Conservation (phyloP, 35 echinoderm and acorn worm species). For the Diadema setosum region DNA sequence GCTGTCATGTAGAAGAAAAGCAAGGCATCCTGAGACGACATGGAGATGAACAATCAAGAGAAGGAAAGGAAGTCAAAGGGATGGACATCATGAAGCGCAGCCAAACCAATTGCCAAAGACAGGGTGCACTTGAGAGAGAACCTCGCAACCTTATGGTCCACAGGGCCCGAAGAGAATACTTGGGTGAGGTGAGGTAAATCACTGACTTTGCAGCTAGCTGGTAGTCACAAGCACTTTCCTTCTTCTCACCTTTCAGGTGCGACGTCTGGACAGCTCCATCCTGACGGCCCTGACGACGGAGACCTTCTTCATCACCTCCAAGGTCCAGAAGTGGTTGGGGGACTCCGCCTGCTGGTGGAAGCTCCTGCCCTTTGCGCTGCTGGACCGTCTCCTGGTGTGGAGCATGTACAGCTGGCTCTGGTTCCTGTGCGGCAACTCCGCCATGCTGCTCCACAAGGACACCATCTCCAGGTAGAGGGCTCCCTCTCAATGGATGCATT, state of each 20-base stretch:
- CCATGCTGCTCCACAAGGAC: conserved; percentile 55
- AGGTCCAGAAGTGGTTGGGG: not conserved
- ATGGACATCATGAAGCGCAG: not conserved
- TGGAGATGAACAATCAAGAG: not conserved
- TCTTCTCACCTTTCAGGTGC: too few relatives aligned
- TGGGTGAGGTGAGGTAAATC: too few relatives aligned
- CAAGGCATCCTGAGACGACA: not conserved
- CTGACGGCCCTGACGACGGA: conserved; percentile 71
- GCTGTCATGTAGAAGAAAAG: not conserved
- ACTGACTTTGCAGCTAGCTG: too few relatives aligned
- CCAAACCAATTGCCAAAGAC: not conserved
- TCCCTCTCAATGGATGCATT: not conserved
- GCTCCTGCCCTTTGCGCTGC: not conserved
- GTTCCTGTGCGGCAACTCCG: conserved; percentile 66
- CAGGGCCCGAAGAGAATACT: not conserved
- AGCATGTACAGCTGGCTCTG: conserved; percentile 57
- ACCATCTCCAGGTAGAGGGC: conserved; percentile 9
- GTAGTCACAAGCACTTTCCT: too few relatives aligned
- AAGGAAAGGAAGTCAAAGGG: not conserved
- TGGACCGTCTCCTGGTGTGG: conserved; percentile 43
- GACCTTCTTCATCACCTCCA: conserved; percentile 18
- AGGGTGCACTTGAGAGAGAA: not conserved
- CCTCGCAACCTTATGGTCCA: not conserved
- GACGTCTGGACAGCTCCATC: conserved; percentile 48
- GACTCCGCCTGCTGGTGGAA: not conserved